Base-by-base conservation (phyloP, 2,113 vertebrate species). In the Pelodiscus sinensis region DNA sequence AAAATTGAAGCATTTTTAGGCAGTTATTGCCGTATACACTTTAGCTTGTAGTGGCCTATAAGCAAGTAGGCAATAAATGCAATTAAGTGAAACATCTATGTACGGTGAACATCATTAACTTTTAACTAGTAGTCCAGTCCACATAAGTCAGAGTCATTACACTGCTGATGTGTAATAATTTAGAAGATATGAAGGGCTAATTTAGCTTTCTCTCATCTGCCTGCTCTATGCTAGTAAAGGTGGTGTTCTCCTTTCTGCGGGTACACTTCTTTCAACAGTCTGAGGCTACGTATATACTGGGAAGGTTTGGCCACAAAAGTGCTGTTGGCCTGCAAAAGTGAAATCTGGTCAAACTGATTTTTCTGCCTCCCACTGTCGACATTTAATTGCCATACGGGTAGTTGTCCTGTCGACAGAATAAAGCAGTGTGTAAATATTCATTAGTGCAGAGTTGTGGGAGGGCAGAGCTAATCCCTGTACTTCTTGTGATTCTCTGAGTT, bases 11-110 rank as follows among this genome's bases (percentile, higher is more conserved):
- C 68, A 2, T 19, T 79, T 65, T 79, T 73, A 56, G 29, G 22
- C 29, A 58, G 44, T 44, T 44, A 8, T 85, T 24, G 51, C 35
- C n/a, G 25, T 82, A 88, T 78, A 6, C 0, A 13, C 71, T 75
- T 38, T 19, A 54, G 0, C 57, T 19, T 6, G 0, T 11, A 79
- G 77, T 38, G 58, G 12, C 11, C 57, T 31, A 24, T 82, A 35
- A 5, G 1, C 6, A 16, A 71, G 68, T n/a, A 78, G 55, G 29
- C 58, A 2, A 0, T 35, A 10, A 1, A 38, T 82, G 38, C 1
- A 62, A 29, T 29, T 78, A 18, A 52, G 29, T 78, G 65, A n/a
- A 62, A 7, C 0, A 8, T 56, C 25, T 16, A 29, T 25, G 81
- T 12, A 19, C 12, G n/a, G 13, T 35, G 29, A 77, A 3, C 8